These are phyloP conservation scores for Eupithecia pulchellata DNA, from an alignment of 2,888 invertebrate genomes.

Conservation along the genomic window DNA sequence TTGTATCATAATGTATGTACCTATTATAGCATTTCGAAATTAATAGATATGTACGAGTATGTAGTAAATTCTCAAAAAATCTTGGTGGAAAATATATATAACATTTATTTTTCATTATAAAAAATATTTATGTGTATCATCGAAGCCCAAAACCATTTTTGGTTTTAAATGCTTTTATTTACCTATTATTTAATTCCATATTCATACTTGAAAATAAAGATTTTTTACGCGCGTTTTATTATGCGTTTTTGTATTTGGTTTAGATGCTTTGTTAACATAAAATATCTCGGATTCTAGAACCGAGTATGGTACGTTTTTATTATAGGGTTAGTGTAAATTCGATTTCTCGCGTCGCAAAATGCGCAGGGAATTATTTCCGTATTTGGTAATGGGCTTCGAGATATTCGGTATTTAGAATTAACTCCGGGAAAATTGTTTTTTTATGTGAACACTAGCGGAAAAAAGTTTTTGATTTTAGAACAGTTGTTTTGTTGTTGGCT, in stretches of 20 bases:
- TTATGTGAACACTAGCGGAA: not conserved
- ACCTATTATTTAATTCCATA: too few relatives aligned
- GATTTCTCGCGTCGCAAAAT: slow-evolving; percentile 59
- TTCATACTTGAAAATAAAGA: too few relatives aligned
- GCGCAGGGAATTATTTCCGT: slow-evolving; percentile 44
- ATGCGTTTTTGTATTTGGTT: not conserved
- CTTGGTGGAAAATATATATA: too few relatives aligned
- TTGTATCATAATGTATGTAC: too few relatives aligned
- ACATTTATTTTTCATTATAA: too few relatives aligned
- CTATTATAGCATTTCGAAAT: too few relatives aligned
- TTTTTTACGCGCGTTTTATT: too few relatives aligned
- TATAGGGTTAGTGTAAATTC: slow-evolving; percentile 47
- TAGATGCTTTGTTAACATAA: not conserved
- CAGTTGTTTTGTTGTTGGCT: not conserved
- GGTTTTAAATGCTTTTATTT: too few relatives aligned
- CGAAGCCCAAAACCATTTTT: too few relatives aligned
- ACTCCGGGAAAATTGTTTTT: slow-evolving; percentile 3
- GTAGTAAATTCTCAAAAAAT: too few relatives aligned
- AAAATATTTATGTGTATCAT: too few relatives aligned
- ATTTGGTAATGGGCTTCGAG: slow-evolving; percentile 40
- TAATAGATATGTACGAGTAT: too few relatives aligned
- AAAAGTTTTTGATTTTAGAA: not conserved
- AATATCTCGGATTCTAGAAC: not conserved
- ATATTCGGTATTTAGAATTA: slow-evolving; percentile 18
- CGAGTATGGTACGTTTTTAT: not conserved